Evolutionary conservation across 2,797 vertebrate species (phyloP).

Genomic region (Paguma larvata): DNA sequence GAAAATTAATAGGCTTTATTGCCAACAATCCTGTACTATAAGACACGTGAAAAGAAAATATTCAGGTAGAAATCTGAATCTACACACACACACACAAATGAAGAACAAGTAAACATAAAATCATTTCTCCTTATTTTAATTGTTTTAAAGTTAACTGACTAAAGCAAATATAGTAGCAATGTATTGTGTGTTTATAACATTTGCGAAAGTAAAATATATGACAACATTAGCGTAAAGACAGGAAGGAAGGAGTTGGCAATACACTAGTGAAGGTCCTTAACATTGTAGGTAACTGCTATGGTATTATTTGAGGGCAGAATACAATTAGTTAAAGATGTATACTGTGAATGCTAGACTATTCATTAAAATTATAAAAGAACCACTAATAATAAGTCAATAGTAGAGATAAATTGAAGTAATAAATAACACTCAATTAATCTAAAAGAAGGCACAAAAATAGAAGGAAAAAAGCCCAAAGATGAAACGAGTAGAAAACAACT

Average conservation of each 20-base stretch:
- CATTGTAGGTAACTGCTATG: background rate
- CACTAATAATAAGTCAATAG: background rate
- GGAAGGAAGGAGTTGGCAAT: background rate
- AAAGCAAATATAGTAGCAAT: background rate
- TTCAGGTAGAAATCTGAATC: background rate
- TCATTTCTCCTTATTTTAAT: background rate
- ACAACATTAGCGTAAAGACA: background rate
- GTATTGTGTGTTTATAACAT: background rate
- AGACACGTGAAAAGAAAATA: background rate
- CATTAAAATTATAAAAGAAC: background rate
- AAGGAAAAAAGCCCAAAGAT: background rate
- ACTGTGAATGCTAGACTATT: background rate
- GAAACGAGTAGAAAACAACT: background rate
- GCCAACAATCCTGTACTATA: background rate
- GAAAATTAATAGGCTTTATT: background rate
- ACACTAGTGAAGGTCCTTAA: background rate
- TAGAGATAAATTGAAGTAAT: background rate
- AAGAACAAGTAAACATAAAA: background rate
- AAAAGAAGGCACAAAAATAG: background rate
- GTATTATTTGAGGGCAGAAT: background rate
- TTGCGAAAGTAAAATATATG: background rate
- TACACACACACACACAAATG: background rate
- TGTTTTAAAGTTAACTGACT: background rate
- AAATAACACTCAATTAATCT: background rate
- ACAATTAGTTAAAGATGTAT: background rate